These are phyloP conservation scores for Melanerpes formicivorus DNA, from an alignment of 2,113 vertebrate genomes.

Conservation along the genomic window DNA sequence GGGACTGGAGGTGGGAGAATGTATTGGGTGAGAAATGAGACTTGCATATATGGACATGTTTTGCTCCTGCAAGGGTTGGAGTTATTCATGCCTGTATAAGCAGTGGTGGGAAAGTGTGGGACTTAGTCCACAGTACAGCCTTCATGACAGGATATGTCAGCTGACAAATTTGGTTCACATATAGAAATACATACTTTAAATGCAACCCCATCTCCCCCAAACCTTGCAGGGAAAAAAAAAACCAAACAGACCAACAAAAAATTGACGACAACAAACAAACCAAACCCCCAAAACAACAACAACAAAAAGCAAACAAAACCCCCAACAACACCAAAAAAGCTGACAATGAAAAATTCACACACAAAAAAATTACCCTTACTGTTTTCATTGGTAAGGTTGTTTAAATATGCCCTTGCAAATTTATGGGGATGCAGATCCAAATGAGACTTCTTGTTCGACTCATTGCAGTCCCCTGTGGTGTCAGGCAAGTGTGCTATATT, in stretches of 20 bases:
- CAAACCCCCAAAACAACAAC: neutral
- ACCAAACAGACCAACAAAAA: neutral
- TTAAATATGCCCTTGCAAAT: neutral
- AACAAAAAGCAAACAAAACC: neutral
- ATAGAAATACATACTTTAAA: neutral
- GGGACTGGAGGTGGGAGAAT: neutral
- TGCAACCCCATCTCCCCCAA: neutral
- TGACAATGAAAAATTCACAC: neutral
- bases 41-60: constrained; percentile 32
- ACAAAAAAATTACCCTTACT: neutral
- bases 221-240: neutral
- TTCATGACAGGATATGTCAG: neutral
- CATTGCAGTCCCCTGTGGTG: neutral
- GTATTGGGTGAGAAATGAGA: constrained; percentile 20
- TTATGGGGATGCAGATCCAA: neutral
- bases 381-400: neutral
- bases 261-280: neutral
- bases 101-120: neutral
- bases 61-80: neutral
- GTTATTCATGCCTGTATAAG: neutral
- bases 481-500: neutral
- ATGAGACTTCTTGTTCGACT: neutral
- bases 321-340: neutral
- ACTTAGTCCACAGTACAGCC: neutral
- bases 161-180: neutral